These are phyloP conservation scores for Drosophila kepulauana DNA, from an alignment of 1,140 invertebrate species.

Conservation along the genomic window DNA sequence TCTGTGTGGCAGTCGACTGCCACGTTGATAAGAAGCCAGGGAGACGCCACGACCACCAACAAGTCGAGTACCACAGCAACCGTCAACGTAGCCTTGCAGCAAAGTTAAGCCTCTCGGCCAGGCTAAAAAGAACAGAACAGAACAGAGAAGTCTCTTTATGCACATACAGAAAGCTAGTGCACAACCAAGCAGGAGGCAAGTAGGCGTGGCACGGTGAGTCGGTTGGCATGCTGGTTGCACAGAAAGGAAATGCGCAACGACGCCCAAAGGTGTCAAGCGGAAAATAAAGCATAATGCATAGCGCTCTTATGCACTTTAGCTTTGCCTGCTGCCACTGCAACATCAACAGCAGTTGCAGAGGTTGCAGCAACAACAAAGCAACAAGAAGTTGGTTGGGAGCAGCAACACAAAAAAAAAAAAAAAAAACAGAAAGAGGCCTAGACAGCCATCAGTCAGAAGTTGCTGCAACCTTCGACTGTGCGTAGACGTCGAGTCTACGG, in stretches of 20 bases:
- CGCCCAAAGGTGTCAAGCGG: conserved; percentile 80
- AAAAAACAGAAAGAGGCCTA: conserved; percentile 16
- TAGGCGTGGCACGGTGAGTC: conserved; percentile 26
- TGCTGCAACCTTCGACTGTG: conserved; percentile 33
- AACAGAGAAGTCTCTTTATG: conserved; percentile 36
- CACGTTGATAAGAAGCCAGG: conserved; percentile 71
- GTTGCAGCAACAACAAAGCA: conserved; percentile 4
- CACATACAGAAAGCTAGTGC: conserved; percentile 27
- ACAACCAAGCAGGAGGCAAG: conserved; percentile 12
- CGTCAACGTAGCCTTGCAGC: conserved; percentile 25
- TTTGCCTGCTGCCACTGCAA: conserved; percentile 16
- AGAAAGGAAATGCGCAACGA: conserved; percentile 78
- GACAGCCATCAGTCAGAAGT: conserved; percentile 38
- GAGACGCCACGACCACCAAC: conserved; percentile 11
- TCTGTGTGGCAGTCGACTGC: conserved; percentile 62
- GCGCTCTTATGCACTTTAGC: conserved; percentile 55
- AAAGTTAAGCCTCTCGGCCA: conserved; percentile 40
- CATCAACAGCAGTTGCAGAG: conserved; percentile 6
- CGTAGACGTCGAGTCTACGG: conserved; percentile 24
- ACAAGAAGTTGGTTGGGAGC: neutral
- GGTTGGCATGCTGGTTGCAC: conserved; percentile 40
- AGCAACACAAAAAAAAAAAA: neutral
- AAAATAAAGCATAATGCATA: conserved; percentile 79
- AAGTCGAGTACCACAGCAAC: conserved; percentile 11
- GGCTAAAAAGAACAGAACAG: conserved; percentile 23